Evolutionary conservation across 2,888 invertebrate species (phyloP), one percentile per base, ranked within the genome.

Genomic region (Zygothrica quintamaculata): DNA sequence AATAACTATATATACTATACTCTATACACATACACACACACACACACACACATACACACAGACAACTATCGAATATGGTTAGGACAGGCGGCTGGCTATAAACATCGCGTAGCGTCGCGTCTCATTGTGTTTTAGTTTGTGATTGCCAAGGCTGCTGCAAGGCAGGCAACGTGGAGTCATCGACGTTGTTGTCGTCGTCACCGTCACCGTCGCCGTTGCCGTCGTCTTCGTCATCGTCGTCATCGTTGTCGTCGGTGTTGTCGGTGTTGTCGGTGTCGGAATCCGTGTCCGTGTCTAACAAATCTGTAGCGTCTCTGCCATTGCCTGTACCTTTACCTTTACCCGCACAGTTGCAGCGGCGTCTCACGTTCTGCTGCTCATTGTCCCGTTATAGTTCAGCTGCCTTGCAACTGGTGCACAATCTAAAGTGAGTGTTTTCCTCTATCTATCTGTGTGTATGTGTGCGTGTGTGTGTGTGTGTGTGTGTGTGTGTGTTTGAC

Each of bases 381-480:
- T 65, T 90, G 73, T 77, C 84, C 69, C 87, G 84, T 58, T 88
- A 86, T 78, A 85, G 86, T 75, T 75, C 89, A 65, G 81, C 81
- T 80, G 81, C 87, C 81, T 88, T 86, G 74, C 85, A 85, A 78
- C 85, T 90, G 60, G 80, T 90, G 77, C 80, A 89, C 75, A 88
- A 88, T 80, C 86, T 90, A 52, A 90, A 90, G 90, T 90, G 86
- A 90, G 90, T 88, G 46, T 36, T 3, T 13, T n/a, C n/a, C n/a
- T n/a, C n/a, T n/a, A n/a, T n/a, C n/a, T n/a, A n/a, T 57, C 16
- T 39, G 25, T 18, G 11, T 18, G 43, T n/a, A 9, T 39, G 18
- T 29, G 25, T 37, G 39, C 16, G 46, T 11, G 13, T 12, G 39
- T 37, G 6, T 7, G 34, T 37, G 8, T 5, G 90, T 90, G 86